Evolutionary conservation across 2,888 invertebrate species (phyloP), one percentile per base, ranked within the genome.

Genomic region (Julus scandinavius): DNA sequence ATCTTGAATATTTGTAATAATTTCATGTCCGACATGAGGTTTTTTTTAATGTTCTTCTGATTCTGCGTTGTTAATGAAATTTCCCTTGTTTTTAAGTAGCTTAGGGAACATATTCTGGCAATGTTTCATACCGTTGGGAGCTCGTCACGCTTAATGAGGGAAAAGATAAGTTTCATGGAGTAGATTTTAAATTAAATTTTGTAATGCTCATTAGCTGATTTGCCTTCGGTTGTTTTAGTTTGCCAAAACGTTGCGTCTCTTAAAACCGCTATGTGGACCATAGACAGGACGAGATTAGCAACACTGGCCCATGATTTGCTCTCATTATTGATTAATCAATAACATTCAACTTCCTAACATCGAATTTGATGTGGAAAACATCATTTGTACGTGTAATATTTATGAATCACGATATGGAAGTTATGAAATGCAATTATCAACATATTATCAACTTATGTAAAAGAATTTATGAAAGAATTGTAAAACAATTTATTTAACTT

Each of bases 171-270:
- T 72, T 72, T 72, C 72, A 72, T 11, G 29, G 72, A 20, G 20
- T 72, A 72, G 29, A 72, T 72, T 72, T 63, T 80, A 80, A 80
- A 80, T 80, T 80, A 80, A 38, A 80, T 80, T 38, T 80, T 80
- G 80, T 40, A 40, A 80, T 80, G 80, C 80, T 80, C 80, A 80
- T 80, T 80, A 80, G 80, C 38, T 38, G 13, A 29, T 80, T 38
- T 40, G 38, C 80, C 80, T 80, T 15, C 9, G 80, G 80, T 80
- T 80, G 38, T 80, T 80, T 80, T 80, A 15, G 15, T 80, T 29
- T 80, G 40, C 38, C 38, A 80, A 38, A 80, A 29, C 13, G 11
- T 40, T 80, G 80, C 38, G 29, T 80, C 38, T 29, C 80, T 15
- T 80, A 40, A 80, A 80, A 13, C 38, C 38, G 38, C 38, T 72